Evolutionary conservation across 2,113 vertebrate species (phyloP), one percentile per base, ranked within the genome.

Genomic region (Pycnonotus jocosus): DNA sequence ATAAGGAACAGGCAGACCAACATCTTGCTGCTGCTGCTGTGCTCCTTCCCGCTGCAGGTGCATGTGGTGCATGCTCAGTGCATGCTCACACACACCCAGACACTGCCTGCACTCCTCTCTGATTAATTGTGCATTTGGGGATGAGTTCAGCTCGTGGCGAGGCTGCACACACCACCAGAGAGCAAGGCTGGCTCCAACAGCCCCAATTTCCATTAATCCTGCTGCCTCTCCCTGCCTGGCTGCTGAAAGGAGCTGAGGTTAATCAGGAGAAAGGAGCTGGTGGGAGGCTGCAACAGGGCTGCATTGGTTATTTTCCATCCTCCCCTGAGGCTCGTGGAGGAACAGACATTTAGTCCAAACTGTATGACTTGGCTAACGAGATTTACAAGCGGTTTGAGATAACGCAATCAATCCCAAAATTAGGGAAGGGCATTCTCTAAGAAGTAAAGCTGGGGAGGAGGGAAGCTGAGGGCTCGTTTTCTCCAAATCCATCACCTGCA

Each of bases 1-100:
- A 91, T 96, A 96, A 93, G 80, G 90, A 94, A 79, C 31, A 69
- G 94, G 85, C 73, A 71, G 95, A 92, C 70, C 72, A 95, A 89
- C 64, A 53, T 84, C 61, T 90, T 73, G 24, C 42, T 21, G 86
- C 71, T 66, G 58, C 62, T 86, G 53, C 81, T 71, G 83, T 33
- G 44, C 50, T 92, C 61, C 79, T 96, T 95, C 71, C 92, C 85
- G 87, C 64, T 80, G 71, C 50, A 90, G 28, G 70, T 91, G 57
- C 50, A 89, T 65, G 58, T 81, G 72, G 30, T 58, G 60, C 30
- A 65, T n/a, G n/a, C 71, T 65, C 5, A 30, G 64, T 45, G 83
- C 44, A 53, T 5, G 50, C 20, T 76, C 14, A 7, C 78, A 28
- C 6, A 31, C 25, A 31, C 2, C 23, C 6, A 35, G 17, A 47